These are phyloP conservation scores for Morpho helenor DNA, from an alignment of 2,888 invertebrate species.

Conservation along the genomic window DNA sequence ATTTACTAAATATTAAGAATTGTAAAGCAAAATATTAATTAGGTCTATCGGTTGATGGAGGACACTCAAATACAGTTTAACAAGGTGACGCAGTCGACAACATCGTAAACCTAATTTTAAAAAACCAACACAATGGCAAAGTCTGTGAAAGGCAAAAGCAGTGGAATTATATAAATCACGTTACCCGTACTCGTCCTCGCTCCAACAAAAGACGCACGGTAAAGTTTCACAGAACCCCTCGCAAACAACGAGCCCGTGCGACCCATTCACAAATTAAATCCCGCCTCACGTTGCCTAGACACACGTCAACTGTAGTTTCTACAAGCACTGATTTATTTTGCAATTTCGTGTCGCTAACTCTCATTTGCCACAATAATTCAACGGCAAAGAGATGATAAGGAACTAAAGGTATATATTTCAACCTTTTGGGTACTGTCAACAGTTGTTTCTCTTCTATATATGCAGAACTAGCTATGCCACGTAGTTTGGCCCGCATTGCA, in stretches of 20 bases:
- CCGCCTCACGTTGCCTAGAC: slow-evolving; percentile 15
- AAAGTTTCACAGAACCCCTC: slow-evolving; percentile 28
- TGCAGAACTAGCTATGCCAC: no score
- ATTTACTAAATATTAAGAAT: neutral
- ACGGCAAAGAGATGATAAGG: no score
- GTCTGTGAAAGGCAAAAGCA: slow-evolving; percentile 12
- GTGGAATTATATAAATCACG: slow-evolving; percentile 23
- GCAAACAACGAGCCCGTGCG: slow-evolving; percentile 56
- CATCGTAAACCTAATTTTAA: neutral
- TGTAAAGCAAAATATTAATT: neutral
- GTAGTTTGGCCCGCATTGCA: no score
- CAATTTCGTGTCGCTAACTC: neutral
- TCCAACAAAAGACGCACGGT: slow-evolving; percentile 23
- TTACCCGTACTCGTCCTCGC: slow-evolving; percentile 12
- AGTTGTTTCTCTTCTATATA: no score
- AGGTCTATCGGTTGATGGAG: neutral
- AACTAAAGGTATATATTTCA: no score
- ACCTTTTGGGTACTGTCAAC: no score
- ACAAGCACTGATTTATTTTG: slow-evolving; percentile 2
- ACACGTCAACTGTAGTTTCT: slow-evolving; percentile 13
- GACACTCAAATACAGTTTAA: neutral
- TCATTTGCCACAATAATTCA: no score
- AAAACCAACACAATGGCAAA: neutral
- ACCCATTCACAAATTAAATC: slow-evolving; percentile 30
- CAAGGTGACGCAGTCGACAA: neutral